These are phyloP conservation scores for Oasisia sp. DNA, from an alignment of 2,888 invertebrate genomes.

Conservation along the genomic window DNA sequence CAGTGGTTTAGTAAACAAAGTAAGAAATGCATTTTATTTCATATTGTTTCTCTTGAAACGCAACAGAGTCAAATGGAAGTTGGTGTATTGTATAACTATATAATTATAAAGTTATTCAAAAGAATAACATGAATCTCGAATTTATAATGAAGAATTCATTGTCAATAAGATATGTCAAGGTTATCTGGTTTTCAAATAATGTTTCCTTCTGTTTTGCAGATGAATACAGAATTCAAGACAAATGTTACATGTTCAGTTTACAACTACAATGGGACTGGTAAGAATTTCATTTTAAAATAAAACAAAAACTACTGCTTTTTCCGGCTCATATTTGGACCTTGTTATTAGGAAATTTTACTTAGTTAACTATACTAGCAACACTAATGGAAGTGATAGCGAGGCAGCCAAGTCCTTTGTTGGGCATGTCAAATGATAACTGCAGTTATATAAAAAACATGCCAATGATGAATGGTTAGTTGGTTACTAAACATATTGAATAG, in stretches of 20 bases:
- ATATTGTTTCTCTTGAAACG: not conserved
- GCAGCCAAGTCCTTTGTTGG: too few relatives aligned
- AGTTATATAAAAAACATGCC: too few relatives aligned
- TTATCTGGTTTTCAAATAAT: constrained; percentile 48
- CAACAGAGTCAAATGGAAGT: not conserved
- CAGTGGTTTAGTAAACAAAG: too few relatives aligned
- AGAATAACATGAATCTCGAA: not conserved
- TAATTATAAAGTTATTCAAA: not conserved
- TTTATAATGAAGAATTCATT: not conserved
- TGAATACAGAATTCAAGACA: constrained; percentile 64
- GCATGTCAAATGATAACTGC: too few relatives aligned
- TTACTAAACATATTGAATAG: too few relatives aligned
- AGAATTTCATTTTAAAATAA: constrained; percentile 18
- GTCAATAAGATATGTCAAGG: not conserved
- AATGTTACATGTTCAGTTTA: constrained; percentile 91
- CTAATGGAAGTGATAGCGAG: too few relatives aligned
- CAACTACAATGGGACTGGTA: constrained; percentile 84
- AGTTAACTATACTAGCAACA: too few relatives aligned
- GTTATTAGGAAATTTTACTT: too few relatives aligned
- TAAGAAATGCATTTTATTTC: not conserved
- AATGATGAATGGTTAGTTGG: too few relatives aligned
- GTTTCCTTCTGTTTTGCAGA: constrained; percentile 32
- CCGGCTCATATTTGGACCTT: too few relatives aligned
- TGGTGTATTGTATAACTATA: not conserved
- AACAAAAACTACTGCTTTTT: too few relatives aligned